Base-by-base conservation (phyloP, 2,797 vertebrate species). In the Macropodus opercularis region DNA sequence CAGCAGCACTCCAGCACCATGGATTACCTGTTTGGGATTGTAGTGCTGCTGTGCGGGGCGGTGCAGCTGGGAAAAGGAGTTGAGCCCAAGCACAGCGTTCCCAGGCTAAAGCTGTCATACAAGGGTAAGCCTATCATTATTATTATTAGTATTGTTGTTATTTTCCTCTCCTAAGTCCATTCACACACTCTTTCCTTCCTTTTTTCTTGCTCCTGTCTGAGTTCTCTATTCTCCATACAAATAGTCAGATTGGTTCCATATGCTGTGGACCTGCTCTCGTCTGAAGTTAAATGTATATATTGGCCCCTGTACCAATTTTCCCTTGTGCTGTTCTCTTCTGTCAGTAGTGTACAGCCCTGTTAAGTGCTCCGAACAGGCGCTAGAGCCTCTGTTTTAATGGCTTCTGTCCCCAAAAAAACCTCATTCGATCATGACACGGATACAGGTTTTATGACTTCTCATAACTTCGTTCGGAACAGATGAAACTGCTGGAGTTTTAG, bases 71-170 rank as follows among this genome's bases (percentile, higher is more conserved):
- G 84, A 50, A 89, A 80, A 82, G 86, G 92, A 72, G 92, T 75
- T 80, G 93, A 93, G 87, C 92, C 92, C 85, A 95, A 93, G 92
- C 96, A 90, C 92, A 96, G 94, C 17, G 94, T 96, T 80, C 96
- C 97, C 27, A 93, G 97, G 84, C 94, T 98, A 88, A 96, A 92
- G 93, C 93, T 98, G 65, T 95, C 96, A 76, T 97, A 95, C 87
- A 97, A 96, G 93, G 97, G 97, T 98, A 94, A 96, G 93, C 79
- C 49, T 47, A 42, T n/a, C n/a, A n/a, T n/a, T n/a, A n/a, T n/a
- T n/a, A n/a, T n/a, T n/a, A n/a, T n/a, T n/a, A n/a, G n/a, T n/a
- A n/a, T n/a, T n/a, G n/a, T n/a, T n/a, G n/a, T n/a, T n/a, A n/a
- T n/a, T n/a, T 68, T 58, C 51, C 55, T 69, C 53, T 69, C 68